phyloP scores from a whole-genome alignment of 2,888 invertebrate species.

The Callinectes sapidus region DNA sequence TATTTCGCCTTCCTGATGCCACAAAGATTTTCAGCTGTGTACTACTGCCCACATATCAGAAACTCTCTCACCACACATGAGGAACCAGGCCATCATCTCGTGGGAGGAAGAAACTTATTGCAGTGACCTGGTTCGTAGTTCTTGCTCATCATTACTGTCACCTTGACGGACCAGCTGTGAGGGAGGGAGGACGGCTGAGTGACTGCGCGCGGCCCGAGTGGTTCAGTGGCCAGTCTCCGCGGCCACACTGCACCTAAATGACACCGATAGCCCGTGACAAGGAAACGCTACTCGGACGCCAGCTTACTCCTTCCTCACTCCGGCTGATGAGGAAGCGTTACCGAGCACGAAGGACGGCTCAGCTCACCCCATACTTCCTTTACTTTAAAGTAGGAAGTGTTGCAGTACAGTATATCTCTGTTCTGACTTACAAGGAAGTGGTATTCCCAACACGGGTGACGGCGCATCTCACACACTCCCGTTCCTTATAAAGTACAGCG shows the following conservation, averaged over 20 bases:
- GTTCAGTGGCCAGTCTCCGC: neutral
- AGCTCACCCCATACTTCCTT: too few relatives aligned
- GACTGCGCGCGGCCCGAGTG: neutral
- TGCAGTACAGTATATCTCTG: too few relatives aligned
- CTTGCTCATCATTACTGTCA: neutral
- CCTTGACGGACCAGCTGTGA: neutral
- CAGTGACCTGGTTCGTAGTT: neutral
- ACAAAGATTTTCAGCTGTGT: neutral
- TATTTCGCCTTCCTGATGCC: neutral
- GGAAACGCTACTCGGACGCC: too few relatives aligned
- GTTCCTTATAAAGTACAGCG: too few relatives aligned
- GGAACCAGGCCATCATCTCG: neutral
- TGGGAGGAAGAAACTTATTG: neutral
- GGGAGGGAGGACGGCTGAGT: neutral
- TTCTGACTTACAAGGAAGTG: too few relatives aligned
- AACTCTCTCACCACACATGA: neutral
- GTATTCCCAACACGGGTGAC: too few relatives aligned
- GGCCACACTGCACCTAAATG: neutral
- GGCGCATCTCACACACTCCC: too few relatives aligned
- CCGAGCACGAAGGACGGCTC: too few relatives aligned
- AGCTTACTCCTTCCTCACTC: too few relatives aligned
- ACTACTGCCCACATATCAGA: neutral
- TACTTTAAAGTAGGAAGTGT: too few relatives aligned
- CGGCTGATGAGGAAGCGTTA: too few relatives aligned
- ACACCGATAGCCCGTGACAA: too few relatives aligned